Percentiles rank a stretch among this genome's conserved stretches.
phyloP scores from a whole-genome alignment of 2,113 vertebrate species.

The Panurus biarmicus region DNA sequence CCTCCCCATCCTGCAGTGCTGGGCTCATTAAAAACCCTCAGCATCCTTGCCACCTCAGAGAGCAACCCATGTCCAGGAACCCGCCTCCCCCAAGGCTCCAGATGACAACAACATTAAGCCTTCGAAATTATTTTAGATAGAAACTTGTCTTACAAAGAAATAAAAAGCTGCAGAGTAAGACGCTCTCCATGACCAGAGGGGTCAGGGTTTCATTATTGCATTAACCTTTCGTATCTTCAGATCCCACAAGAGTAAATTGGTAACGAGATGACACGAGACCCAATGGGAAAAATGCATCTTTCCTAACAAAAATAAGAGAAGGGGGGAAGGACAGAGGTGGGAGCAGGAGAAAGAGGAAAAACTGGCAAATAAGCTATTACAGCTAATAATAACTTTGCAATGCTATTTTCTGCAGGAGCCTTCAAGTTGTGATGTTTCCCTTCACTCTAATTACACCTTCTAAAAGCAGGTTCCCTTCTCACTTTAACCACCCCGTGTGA shows the following conservation, averaged over 20 bases:
- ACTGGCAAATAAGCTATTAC: constrained; percentile 17
- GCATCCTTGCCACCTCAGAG: constrained; percentile 15
- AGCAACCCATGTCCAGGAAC: background rate
- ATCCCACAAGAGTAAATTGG: constrained; percentile 49
- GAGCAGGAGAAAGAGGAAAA: background rate
- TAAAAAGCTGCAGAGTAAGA: constrained; percentile 55
- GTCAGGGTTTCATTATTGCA: constrained; percentile 62
- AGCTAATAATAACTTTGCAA: constrained; percentile 33
- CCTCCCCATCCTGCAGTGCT: background rate
- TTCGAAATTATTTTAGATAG: constrained; percentile 35
- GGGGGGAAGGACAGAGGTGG: background rate
- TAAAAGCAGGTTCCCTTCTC: constrained; percentile 45
- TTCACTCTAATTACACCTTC: constrained; percentile 44
- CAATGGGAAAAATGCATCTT: constrained; percentile 13
- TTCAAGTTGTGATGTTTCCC: constrained; percentile 33
- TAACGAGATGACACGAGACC: constrained; percentile 7
- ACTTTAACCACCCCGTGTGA: background rate
- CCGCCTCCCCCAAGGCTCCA: background rate
- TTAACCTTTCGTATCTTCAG: constrained; percentile 64
- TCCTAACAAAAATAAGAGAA: background rate
- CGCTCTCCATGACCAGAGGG: constrained; percentile 28
- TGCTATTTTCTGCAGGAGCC: constrained; percentile 40
- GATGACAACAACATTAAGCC: constrained; percentile 40
- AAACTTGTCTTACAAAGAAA: constrained; percentile 53
- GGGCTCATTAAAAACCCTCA: background rate